Base-by-base conservation (phyloP, 2,797 vertebrate species). In the Cynodonichthys magdalenae region DNA sequence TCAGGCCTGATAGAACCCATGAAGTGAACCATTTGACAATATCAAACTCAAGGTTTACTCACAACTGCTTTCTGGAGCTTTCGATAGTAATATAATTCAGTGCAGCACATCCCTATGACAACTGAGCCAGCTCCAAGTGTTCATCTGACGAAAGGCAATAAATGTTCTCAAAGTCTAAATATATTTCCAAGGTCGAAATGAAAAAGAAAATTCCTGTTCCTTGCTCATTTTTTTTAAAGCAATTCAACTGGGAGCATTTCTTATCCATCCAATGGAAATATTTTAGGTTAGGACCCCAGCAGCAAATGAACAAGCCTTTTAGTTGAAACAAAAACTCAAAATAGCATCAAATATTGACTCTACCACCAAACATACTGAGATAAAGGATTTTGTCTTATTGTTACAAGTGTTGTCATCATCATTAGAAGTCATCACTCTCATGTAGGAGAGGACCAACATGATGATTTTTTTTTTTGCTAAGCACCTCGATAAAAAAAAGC, bases 161-260 rank as follows among this genome's bases (percentile, higher is more conserved):
- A 60, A 7, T 34, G 11, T 20, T 51, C 34, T 11, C 42, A 59
- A 15, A 71, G 12, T 52, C 42, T 8, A 64, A 71, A 66, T 52
- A 50, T 46, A 5, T 53, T 55, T 62, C 57, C 44, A 61, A 66
- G 51, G 63, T 71, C 15, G 57, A 28, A 48, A 60, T 53, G 29
- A 20, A 51, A 57, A 36, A 39, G 17, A 34, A 42, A 6, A 3
- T 39, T 41, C 28, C 10, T n/a, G 15, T 9, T 47, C 1, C 7
- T 15, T 52, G 56, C 36, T 67, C 42, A 24, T 71, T 24, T 61
- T 34, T n/a, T 52, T 50, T 64, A 15, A 19, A 45, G 17, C 18
- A 15, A 55, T 66, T 62, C 28, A 63, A 47, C 15, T 9, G n/a
- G 20, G 20, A 46, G 20, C 27, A 15, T 18, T 53, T 59, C 18